A percentile compares a stretch with the other conserved stretches of the same genome.
phyloP scores from a whole-genome alignment of 2,888 invertebrate species.

The Drosophila meridiana region DNA sequence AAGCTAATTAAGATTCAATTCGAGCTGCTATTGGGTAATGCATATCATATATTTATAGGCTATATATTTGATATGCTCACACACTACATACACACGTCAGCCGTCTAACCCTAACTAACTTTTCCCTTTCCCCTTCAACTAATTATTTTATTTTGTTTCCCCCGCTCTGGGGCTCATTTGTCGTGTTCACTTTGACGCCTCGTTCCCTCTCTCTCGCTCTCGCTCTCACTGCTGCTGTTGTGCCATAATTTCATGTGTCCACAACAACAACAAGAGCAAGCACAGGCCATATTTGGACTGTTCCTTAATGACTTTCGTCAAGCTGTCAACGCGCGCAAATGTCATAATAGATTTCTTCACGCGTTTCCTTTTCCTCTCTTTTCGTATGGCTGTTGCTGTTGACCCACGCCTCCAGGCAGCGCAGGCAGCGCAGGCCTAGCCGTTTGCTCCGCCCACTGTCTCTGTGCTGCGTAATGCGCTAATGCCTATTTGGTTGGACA shows the following conservation, averaged over 20 bases:
- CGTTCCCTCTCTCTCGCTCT: not conserved
- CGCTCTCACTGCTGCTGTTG: constrained; percentile 21
- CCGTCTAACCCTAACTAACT: not conserved
- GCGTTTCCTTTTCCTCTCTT: constrained; percentile 46
- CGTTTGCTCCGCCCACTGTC: not conserved
- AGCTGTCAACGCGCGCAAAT: constrained; percentile 72
- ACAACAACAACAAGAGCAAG: not conserved
- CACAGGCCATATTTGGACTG: constrained; percentile 30
- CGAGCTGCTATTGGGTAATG: not conserved
- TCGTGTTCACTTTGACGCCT: constrained; percentile 8
- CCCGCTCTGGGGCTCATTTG: not conserved
- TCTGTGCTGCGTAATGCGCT: constrained; percentile 8
- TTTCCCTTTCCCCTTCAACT: not conserved
- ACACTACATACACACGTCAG: not conserved
- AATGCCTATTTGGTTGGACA: constrained; percentile 42
- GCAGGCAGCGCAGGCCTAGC: not conserved
- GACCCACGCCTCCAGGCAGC: constrained; percentile 8
- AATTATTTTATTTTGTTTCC: constrained; percentile 7
- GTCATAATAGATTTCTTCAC: constrained; percentile 78
- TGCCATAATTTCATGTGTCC: constrained; percentile 35
- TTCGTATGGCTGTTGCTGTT: constrained; percentile 32
- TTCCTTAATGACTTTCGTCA: constrained; percentile 78
- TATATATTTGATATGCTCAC: not conserved
- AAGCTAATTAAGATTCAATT: not conserved
- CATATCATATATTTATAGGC: not conserved